These are phyloP conservation scores for Myotis myotis DNA, from an alignment of 2,797 vertebrate species.

Conservation along the genomic window DNA sequence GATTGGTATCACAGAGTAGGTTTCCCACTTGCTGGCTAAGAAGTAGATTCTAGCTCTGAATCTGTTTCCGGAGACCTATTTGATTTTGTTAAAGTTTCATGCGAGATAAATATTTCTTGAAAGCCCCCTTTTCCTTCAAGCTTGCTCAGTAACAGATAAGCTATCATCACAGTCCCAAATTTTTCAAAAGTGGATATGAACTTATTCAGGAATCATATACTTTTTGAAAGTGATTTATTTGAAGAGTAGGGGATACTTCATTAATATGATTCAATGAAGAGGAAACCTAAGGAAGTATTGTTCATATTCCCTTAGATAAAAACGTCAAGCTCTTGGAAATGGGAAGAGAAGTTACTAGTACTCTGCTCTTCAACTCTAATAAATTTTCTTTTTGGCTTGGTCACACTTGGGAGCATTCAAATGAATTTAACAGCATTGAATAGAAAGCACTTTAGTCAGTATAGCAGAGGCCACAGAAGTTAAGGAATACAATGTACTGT, in stretches of 20 bases:
- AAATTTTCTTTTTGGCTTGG: not conserved
- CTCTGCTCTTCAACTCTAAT: conserved; percentile 43
- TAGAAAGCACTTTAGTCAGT: not conserved
- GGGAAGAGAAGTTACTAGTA: not conserved
- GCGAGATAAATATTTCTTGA: not conserved
- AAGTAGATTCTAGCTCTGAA: not conserved
- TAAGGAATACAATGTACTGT: not conserved
- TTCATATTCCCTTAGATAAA: not conserved
- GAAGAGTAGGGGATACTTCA: not conserved
- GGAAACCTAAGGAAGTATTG: not conserved
- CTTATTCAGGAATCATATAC: not conserved
- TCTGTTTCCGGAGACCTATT: not conserved
- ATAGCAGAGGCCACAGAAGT: not conserved
- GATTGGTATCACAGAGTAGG: not conserved
- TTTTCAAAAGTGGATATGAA: not conserved
- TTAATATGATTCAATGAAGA: not conserved
- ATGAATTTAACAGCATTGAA: conserved; percentile 10
- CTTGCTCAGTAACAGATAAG: not conserved
- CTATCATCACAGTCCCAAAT: not conserved
- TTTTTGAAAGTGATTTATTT: not conserved
- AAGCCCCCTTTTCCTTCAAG: not conserved
- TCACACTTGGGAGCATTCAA: conserved; percentile 40
- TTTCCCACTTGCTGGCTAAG: not conserved
- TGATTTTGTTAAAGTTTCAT: not conserved
- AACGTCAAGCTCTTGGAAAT: conserved; percentile 18